phyloP scores from a whole-genome alignment of 2,888 invertebrate species.

The Altica lythri region DNA sequence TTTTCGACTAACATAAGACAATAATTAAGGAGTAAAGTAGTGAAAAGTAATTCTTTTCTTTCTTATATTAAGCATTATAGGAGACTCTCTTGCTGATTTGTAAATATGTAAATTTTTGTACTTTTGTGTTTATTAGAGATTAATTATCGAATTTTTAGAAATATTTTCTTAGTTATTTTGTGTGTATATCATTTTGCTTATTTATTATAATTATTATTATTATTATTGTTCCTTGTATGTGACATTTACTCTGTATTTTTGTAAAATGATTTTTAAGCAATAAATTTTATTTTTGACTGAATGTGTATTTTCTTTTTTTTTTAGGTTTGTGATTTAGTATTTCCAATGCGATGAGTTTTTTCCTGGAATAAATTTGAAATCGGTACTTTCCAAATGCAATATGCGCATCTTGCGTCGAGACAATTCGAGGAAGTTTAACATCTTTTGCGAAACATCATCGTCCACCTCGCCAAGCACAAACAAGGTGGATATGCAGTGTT shows the following conservation, averaged over 20 bases:
- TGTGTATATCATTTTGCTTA: conserved; percentile 11
- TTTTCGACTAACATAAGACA: conserved; percentile 15
- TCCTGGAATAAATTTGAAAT: too few relatives aligned
- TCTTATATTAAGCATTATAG: not conserved
- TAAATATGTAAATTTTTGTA: conserved; percentile 12
- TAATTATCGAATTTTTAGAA: not conserved
- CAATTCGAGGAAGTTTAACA: too few relatives aligned
- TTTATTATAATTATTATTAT: conserved; percentile 9
- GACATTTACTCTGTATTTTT: conserved; percentile 3
- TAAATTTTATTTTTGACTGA: conserved; percentile 6
- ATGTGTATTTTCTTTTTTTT: not conserved
- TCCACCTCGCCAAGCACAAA: too few relatives aligned
- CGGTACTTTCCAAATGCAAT: too few relatives aligned
- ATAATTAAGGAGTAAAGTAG: conserved; percentile 1
- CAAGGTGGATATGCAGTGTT: too few relatives aligned
- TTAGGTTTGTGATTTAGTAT: too few relatives aligned
- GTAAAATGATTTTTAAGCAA: conserved; percentile 7
- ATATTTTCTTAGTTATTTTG: not conserved
- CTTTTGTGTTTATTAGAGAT: not conserved
- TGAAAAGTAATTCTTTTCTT: not conserved
- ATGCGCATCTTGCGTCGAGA: too few relatives aligned
- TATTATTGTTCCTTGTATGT: conserved; percentile 5
- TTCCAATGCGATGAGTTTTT: too few relatives aligned
- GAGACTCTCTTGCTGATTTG: not conserved
- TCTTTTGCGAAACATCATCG: too few relatives aligned